A percentile compares a stretch with the other conserved stretches of the same genome.
Conservation (phyloP, 2,797 vertebrate species). For the Tenualosa ilisha region DNA sequence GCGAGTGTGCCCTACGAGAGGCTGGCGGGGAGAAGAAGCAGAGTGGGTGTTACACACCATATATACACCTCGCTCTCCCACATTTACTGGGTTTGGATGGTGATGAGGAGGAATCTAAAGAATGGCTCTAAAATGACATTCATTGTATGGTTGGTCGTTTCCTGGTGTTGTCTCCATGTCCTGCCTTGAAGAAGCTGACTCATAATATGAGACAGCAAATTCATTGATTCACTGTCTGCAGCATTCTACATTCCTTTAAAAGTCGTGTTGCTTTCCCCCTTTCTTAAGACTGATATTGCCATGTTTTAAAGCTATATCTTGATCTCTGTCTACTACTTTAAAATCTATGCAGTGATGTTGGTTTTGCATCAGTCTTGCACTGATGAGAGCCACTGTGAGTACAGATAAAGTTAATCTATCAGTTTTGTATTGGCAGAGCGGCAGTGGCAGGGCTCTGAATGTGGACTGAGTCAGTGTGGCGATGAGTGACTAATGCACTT, state of each 20-base stretch:
- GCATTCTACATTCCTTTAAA: slow-evolving; percentile 3
- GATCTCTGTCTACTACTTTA: too few species aligned
- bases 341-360: too few species aligned
- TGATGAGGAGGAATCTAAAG: neutral
- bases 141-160: neutral
- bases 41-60: too few species aligned
- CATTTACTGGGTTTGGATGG: neutral
- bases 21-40: neutral
- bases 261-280: slow-evolving; percentile 6
- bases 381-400: too few species aligned
- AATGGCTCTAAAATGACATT: neutral
- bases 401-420: too few species aligned
- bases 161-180: neutral
- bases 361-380: too few species aligned
- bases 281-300: slow-evolving; percentile 5
- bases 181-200: neutral
- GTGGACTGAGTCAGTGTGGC: neutral
- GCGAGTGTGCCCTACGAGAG: neutral
- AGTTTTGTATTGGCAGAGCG: too few species aligned
- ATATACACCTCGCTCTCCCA: neutral
- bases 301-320: too few species aligned
- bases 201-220: neutral
- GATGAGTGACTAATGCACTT: neutral
- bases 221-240: neutral
- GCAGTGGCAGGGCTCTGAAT: neutral